Base-by-base conservation (phyloP, 2,888 invertebrate genomes). In the Phrixothrix hirtus region DNA sequence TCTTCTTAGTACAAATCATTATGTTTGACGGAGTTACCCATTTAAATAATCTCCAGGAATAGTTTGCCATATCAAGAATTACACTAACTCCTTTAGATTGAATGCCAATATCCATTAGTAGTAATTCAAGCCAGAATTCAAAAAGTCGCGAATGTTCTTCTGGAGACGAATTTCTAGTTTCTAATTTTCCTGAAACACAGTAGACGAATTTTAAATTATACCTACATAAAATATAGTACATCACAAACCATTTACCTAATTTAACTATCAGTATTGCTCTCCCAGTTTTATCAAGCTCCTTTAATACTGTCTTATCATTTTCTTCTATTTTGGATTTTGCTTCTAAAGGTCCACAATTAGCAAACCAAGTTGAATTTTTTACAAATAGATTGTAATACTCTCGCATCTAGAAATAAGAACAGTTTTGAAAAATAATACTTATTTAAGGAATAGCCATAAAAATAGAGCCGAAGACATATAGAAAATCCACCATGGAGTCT, bases 91-190 rank as follows among this genome's bases (percentile, higher is more conserved):
- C 77, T 21, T 70, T 67, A 39, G 62, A 51, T 44, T 67, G 66
- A 1, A 68, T 68, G 13, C 66, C 57, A 4, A 63, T 60, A 44
- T 71, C 68, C 35, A 72, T 70, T 41, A 74, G 46, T n/a, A 71
- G 61, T n/a, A 63, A 58, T 57, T 76, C 75, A n/a, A 74, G 30
- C 71, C 71, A 74, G 3, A 74, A 50, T 70, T 61, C 11, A 67
- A 58, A 42, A 65, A 67, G 13, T 57, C 69, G 69, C 25, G 39
- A 61, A 36, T 66, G 49, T 32, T 65, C 63, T 35, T 51, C 48
- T 1, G 59, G 44, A 13, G 29, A 41, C 1, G 56, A 50, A 21
- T 53, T 50, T 2, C 21, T 38, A 1, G 54, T 44, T 15, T 53
- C 43, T 5, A 53, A 44, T 42, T 44, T 14, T 15, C 35, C 44